These are phyloP conservation scores for Pungitius pungitius DNA, from an alignment of 2,113 vertebrate species.

Conservation along the genomic window DNA sequence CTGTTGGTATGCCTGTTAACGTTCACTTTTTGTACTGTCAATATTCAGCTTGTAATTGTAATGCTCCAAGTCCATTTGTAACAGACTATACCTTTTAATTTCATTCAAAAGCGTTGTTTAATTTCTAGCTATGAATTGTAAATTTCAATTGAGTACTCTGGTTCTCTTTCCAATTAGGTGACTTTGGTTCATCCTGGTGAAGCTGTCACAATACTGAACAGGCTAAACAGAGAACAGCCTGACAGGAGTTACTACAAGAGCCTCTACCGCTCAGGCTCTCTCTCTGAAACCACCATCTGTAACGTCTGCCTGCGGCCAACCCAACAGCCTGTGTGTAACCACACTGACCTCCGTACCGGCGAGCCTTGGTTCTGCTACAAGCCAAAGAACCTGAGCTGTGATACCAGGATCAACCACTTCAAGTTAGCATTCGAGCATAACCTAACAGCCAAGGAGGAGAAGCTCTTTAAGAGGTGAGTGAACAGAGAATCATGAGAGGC, in stretches of 20 bases:
- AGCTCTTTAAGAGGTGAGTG: conserved; percentile 83
- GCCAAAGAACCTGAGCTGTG: conserved; percentile 86
- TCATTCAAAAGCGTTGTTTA: background rate
- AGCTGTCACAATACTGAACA: conserved; percentile 84
- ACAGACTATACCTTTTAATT: background rate
- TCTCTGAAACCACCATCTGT: too few relatives aligned
- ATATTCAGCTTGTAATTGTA: too few relatives aligned
- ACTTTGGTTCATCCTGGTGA: conserved; percentile 90
- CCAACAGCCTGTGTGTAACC: too few relatives aligned
- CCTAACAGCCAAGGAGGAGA: conserved; percentile 80
- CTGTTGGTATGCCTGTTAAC: background rate
- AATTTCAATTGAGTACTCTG: background rate
- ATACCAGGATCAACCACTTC: conserved; percentile 84
- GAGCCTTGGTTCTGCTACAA: conserved; percentile 95
- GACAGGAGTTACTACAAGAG: too few relatives aligned
- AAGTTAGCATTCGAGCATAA: conserved; percentile 83
- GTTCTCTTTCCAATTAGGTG: conserved; percentile 41
- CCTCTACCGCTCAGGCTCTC: too few relatives aligned
- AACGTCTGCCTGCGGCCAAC: too few relatives aligned
- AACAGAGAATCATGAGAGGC: too few relatives aligned
- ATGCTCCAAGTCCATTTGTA: background rate
- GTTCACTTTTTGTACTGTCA: background rate
- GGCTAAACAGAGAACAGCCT: too few relatives aligned
- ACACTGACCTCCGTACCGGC: conserved; percentile 78
- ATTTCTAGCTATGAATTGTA: too few relatives aligned